Base-by-base conservation (phyloP, 2,888 invertebrate species). In the Melikaiella ostensackeni region DNA sequence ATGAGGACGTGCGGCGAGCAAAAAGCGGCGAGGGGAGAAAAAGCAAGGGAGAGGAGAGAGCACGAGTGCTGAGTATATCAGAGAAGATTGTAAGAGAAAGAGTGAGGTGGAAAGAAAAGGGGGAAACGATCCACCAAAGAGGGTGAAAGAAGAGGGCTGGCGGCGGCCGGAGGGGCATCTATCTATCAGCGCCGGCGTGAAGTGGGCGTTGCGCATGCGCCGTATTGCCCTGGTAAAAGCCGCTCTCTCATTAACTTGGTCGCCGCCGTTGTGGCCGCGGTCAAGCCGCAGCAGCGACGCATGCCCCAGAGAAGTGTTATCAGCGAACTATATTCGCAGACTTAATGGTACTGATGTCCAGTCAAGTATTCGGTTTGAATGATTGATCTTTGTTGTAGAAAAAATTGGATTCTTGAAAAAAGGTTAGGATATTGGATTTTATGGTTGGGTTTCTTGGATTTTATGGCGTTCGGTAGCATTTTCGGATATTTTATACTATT, bases 201-300 rank as follows among this genome's bases (percentile, higher is more conserved):
- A 91, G 90, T 92, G 89, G 91, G 91, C 91, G 91, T 91, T 83
- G 89, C 87, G 90, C 91, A 89, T 89, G 89, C 90, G 90, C 88
- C 87, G 88, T 90, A 89, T 89, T 89, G 91, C 89, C 88, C 88
- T 88, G 89, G 88, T 88, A 84, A 84, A 88, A 89, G 89, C 90
- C 88, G 91, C 90, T 91, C 91, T 91, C 91, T 91, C 90, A 91
- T 91, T 91, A 91, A 90, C 89, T 90, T 92, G 92, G 79, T 89
- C 92, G 86, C 92, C 92, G 83, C 92, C 93, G 81, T 91, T 94
- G 84, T 92, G 94, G 66, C 93, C 94, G 88, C 94, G 94, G 86
- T 92, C 92, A 81, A 92, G 92, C 74, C 92, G 35, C 64, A 61
- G 74, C 74, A 42, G 75, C 61, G 62, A 59, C 42, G 82, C 82